Percentiles rank a stretch among this genome's conserved stretches.
Conservation (phyloP, 2,797 vertebrate genomes). For the Eupleurogrammus muticus region DNA sequence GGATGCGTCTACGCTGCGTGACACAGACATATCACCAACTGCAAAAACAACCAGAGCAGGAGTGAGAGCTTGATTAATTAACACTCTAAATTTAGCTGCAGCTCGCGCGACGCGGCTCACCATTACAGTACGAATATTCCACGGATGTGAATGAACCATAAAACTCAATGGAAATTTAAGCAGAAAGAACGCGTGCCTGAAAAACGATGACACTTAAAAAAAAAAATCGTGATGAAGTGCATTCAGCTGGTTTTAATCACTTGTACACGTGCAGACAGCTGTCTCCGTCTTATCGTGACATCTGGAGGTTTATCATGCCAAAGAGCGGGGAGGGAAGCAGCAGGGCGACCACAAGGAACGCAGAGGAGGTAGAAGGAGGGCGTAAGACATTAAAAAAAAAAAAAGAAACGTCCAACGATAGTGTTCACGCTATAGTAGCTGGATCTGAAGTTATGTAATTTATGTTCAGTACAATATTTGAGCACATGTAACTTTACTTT, state of each 20-base stretch:
- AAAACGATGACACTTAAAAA: neutral
- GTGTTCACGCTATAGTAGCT: slow-evolving; percentile 16
- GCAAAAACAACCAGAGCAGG: slow-evolving; percentile 46
- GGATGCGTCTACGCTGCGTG: slow-evolving; percentile 25
- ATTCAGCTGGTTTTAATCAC: neutral
- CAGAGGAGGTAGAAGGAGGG: slow-evolving; percentile 30
- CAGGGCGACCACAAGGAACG: slow-evolving; percentile 28
- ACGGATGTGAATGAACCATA: slow-evolving; percentile 50
- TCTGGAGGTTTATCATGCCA: slow-evolving; percentile 27
- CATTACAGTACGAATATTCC: slow-evolving; percentile 45
- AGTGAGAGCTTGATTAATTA: slow-evolving; percentile 68
- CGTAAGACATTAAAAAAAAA: neutral
- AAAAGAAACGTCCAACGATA: no score
- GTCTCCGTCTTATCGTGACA: slow-evolving; percentile 29
- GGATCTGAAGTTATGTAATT: neutral
- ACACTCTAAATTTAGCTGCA: slow-evolving; percentile 69
- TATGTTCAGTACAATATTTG: no score
- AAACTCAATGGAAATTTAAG: slow-evolving; percentile 13
- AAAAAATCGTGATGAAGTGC: neutral
- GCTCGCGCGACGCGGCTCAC: slow-evolving; percentile 53
- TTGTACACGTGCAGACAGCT: slow-evolving; percentile 21
- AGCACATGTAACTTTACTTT: no score
- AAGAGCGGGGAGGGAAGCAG: slow-evolving; percentile 1
- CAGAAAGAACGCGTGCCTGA: slow-evolving; percentile 1
- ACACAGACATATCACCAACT: slow-evolving; percentile 58